Evolutionary conservation across 1,140 invertebrate species (phyloP), one percentile per base, ranked within the genome.

Genomic region (Holotrichia oblita): DNA sequence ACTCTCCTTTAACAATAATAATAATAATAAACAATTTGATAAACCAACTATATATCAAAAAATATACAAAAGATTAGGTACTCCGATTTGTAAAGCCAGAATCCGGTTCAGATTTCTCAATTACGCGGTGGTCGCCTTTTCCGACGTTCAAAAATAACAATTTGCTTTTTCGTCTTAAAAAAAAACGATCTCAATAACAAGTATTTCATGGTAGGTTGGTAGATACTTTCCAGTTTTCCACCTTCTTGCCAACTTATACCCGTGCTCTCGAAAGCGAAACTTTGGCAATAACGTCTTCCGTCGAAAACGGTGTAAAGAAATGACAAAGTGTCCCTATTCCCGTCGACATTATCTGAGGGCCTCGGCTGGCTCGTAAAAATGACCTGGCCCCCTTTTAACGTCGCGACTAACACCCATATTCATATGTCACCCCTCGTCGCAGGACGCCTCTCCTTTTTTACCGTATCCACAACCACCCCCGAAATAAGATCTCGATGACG

Each of bases 401-500:
- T 77, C 76, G 59, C 59, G 76, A 77, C 48, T 55, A 77, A 77
- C 48, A 24, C 76, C 76, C 76, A 77, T 77, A 77, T 77, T 77
- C 76, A 77, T 77, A 77, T 77, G 76, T 77, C 76, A 77, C 59
- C 48, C 76, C 59, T 27, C 27, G 8, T 6, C 22, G 27, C 44
- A 14, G 0, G 7, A 17, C 20, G 61, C 8, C 27, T 3, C 22
- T 27, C 61, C 3, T 27, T 22, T 69, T 27, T 12, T n/a, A 6
- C n/a, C 48, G 14, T 6, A n/a, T 41, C 24, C 75, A 22, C 20
- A 40, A 55, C 76, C 34, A 17, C 61, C 34, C 55, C 76, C 34
- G 27, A 77, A 77, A 77, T 77, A 77, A 77, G 76, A 40, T 61
- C 76, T 77, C 24, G 76, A 77, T 77, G 76, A 77, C 76, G 59